Base-by-base conservation (phyloP, 1,140 invertebrate genomes). In the Hyles euphorbiae region DNA sequence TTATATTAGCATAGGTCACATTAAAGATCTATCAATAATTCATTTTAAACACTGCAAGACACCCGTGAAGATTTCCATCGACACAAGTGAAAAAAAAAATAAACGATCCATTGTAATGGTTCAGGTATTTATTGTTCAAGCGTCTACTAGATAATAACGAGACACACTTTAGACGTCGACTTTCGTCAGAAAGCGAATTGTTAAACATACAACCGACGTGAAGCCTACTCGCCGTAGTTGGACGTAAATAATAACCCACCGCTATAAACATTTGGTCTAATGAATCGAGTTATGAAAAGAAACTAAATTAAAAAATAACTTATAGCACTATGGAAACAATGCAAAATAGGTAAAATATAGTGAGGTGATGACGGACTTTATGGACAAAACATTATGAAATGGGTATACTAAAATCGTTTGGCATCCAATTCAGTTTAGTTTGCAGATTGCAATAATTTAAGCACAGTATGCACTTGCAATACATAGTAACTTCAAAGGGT, bases 111-210 rank as follows among this genome's bases (percentile, higher is more conserved):
- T 65, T 65, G 68, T 76, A 63, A 78, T 78, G 70, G 76, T 83
- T 83, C 78, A 84, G 74, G 78, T 86, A 81, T 83, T 83, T 83
- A 79, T 86, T 86, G 83, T 83, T 83, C 76, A 86, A 83, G 83
- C 81, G 81, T 80, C 83, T 81, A 83, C 81, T 76, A 83, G 76
- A 78, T 83, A 65, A 81, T 74, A 83, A 78, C 67, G 72, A 81
- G 83, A 86, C 79, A 83, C 79, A 81, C 77, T 66, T 79, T 62
- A 69, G 58, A 68, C 72, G 75, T 78, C 69, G 68, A 75, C 72
- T 79, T 78, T 71, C 72, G 62, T 75, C 70, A 56, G 78, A 79
- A 78, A 81, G 73, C 74, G 65, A 80, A 83, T 76, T 72, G 67
- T 73, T 74, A 67, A 74, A 77, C 65, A 72, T 78, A 81, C 71